Base-by-base conservation (phyloP, 1,140 invertebrate species). In the Harpegnathos saltator region DNA sequence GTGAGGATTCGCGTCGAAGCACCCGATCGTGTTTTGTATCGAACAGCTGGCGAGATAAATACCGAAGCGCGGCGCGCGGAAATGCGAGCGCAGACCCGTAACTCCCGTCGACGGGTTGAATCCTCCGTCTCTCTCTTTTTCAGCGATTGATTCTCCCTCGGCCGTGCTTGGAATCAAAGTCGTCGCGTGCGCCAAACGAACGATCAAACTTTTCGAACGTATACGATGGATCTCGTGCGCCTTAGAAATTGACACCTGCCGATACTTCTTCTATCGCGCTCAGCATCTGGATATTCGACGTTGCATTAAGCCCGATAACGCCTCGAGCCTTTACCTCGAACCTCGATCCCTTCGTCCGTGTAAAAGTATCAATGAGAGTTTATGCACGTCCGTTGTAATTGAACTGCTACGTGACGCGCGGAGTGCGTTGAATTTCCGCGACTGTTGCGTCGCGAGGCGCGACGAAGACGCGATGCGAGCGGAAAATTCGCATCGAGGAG, bases 361-460 rank as follows among this genome's bases (percentile, higher is more conserved):
- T 58, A 48, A 29, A 59, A 19, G 22, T 58, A 78, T 58, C 52
- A 69, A 22, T 38, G 24, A 14, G 33, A 69, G 48, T 69, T 38
- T 78, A 69, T 58, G 38, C 19, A 17, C 26, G 50, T 68, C 52
- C 33, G 15, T 44, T 17, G 62, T 69, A 69, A 78, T 69, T 78
- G 75, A 80, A 69, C 33, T 22, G 52, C 54, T 65, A 58, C 66
- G 56, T 61, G 1, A 17, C 52, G 48, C 73, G 75, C 58, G 44
- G 65, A 80, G 71, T 80, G 48, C 73, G 75, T 71, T 59, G 65
- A 80, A 80, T 80, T 71, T 80, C 52, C 75, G 65, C 75, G 44
- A 33, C 65, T 58, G 75, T 78, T 62, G 68, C 74, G 19, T 69
- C 75, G 69, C 74, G 33, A 56, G 63, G 44, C 17, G 63, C 22